These are phyloP conservation scores for Phaedon cochleariae DNA, from an alignment of 2,888 invertebrate species.

Conservation along the genomic window DNA sequence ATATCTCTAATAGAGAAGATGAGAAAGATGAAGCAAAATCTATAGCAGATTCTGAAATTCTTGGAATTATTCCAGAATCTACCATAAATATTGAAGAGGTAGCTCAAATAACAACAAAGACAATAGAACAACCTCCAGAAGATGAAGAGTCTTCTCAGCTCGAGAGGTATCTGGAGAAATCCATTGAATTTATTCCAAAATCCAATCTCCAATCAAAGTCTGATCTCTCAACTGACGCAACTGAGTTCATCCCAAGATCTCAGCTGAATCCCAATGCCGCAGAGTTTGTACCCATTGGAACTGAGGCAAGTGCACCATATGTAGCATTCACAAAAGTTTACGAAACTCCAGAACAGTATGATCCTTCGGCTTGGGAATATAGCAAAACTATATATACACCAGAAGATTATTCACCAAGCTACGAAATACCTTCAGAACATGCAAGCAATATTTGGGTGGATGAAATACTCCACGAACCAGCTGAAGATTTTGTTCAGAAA, in stretches of 20 bases:
- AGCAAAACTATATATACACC: slow-evolving; percentile 45
- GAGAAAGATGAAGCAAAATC: background rate
- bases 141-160: slow-evolving; percentile 45
- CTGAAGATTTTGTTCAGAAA: slow-evolving; percentile 29
- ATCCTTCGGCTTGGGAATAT: slow-evolving; percentile 44
- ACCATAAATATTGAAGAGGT: background rate
- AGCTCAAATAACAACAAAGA: background rate
- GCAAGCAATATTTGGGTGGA: slow-evolving; percentile 55
- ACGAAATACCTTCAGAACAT: slow-evolving; percentile 54
- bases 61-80: too few relatives aligned
- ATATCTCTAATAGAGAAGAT: too few relatives aligned
- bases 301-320: slow-evolving; percentile 36
- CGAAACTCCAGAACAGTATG: slow-evolving; percentile 24
- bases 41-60: background rate
- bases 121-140: background rate
- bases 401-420: slow-evolving; percentile 48
- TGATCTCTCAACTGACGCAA: slow-evolving; percentile 42
- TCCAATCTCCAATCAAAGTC: slow-evolving; percentile 35
- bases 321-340: slow-evolving; percentile 25
- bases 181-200: slow-evolving; percentile 56
- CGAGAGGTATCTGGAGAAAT: slow-evolving; percentile 55
- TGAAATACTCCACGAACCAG: slow-evolving; percentile 51
- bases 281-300: slow-evolving; percentile 56
- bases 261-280: slow-evolving; percentile 59
- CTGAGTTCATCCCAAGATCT: slow-evolving; percentile 56